Evolutionary conservation across 2,888 invertebrate genomes (phyloP), one percentile per base, ranked within the genome.

Genomic region (Pomacea canaliculata): DNA sequence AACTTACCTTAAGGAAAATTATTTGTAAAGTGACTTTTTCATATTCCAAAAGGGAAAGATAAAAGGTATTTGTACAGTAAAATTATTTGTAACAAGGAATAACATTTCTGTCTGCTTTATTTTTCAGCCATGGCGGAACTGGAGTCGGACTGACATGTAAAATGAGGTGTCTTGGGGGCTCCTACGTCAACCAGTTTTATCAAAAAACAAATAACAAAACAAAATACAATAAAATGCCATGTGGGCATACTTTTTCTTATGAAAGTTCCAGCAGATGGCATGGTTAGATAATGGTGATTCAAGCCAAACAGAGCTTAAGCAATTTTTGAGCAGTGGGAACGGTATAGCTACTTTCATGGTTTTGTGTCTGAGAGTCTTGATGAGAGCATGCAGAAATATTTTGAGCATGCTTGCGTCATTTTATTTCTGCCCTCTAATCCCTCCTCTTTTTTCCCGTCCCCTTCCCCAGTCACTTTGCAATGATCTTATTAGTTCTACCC

Each of bases 61-160:
- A 56, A 16, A 56, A 56, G 12, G 51, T 56, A 2, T 56, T 56
- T 56, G 51, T 56, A 8, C 16, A 13, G 4, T 56, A 16, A 10
- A 56, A 56, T 56, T 56, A 56, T 8, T 16, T 56, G 51, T 56
- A 9, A 12, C 16, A 63, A 63, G 12, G 10, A 23, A 23, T 63
- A 23, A 23, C 63, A 18, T 63, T 63, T 63, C 10, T 63, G n/a
- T 27, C 63, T n/a, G 18, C 60, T 63, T 63, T 10, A n/a, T 63
- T 63, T 63, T 63, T 73, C 74, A 74, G 74, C 68, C 69, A 62
- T 74, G 74, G 74, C 66, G 73, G 16, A 74, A 74, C 62, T 74
- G 74, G 74, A 74, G 74, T 60, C 74, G 68, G 46, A 74, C 74
- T 1, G 74, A 74, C 62, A 74, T 74, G 74, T 74, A 68, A 74